These are phyloP conservation scores for Crambe crambe DNA, from an alignment of 37 sponge, comb jelly and placozoan species.

Conservation along the genomic window DNA sequence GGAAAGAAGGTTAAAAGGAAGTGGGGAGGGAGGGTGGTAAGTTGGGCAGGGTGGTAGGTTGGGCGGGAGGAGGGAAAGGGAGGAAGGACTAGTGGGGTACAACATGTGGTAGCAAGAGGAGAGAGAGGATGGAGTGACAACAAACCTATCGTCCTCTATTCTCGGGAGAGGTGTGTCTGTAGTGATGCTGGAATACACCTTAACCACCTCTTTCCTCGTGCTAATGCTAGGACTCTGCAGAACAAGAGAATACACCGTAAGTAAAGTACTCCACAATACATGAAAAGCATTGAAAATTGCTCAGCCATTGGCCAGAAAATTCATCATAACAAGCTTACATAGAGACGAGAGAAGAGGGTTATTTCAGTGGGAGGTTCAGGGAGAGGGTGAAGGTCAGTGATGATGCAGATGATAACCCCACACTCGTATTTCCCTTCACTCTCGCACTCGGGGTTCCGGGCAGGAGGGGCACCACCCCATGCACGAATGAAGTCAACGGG, in stretches of 20 bases:
- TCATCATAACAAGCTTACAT: constrained; percentile 28
- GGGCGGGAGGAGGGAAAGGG: constrained; percentile 5
- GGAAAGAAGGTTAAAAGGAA: background rate
- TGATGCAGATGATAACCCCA: constrained; percentile 29
- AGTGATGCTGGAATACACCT: background rate
- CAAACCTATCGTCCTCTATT: background rate
- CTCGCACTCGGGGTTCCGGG: background rate
- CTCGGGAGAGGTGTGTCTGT: constrained; percentile 5
- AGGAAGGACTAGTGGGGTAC: background rate
- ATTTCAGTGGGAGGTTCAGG: constrained; percentile 15
- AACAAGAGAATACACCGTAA: background rate
- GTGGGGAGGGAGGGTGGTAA: background rate
- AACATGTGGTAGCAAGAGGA: background rate
- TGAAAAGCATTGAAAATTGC: too few relatives aligned
- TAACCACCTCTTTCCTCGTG: background rate
- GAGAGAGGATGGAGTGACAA: background rate
- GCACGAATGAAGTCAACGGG: constrained; percentile 7
- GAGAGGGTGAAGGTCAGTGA: constrained; percentile 5
- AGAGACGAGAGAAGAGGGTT: constrained; percentile 33
- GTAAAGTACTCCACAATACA: too few relatives aligned
- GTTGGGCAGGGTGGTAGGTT: background rate
- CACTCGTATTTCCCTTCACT: constrained; percentile 5
- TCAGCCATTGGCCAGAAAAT: too few relatives aligned
- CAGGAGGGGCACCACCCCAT: constrained; percentile 8
- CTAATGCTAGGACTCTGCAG: constrained; percentile 12